Evolutionary conservation across 2,888 invertebrate species (phyloP), one percentile per base, ranked within the genome.

Genomic region (Diplolepis rosae): DNA sequence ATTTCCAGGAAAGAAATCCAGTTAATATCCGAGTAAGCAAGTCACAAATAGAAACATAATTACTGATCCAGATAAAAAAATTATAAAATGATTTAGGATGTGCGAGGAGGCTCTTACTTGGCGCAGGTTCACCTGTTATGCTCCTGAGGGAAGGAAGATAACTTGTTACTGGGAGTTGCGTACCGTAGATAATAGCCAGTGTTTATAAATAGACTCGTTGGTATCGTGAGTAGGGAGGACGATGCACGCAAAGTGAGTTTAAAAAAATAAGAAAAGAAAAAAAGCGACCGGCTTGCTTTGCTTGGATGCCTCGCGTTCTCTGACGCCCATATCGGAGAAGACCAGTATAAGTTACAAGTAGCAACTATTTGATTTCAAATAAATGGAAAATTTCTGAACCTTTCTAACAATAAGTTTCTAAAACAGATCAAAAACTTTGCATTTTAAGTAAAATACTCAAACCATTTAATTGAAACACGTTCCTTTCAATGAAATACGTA

Each of bases 111-210:
- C 11, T 24, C 27, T 51, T 18, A 35, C 22, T n/a, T 6, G 56
- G 32, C 18, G 54, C 15, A 30, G 22, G 66, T 66, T 68, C 69
- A 71, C 71, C 70, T 72, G 71, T 70, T 71, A 51, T 69, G 73
- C 66, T 78, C 73, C 76, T 48, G 74, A 69, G 69, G 68, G 75
- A 75, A 77, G 71, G 73, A 71, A 75, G 65, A 70, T 42, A 51
- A 42, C 28, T 48, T 50, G 71, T 52, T 72, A 71, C 74, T 70
- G 71, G 65, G 65, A 68, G 66, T 68, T 75, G 73, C 70, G 48
- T 70, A 65, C 72, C 75, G 77, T 81, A 80, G 80, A 81, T 83
- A 83, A 84, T 84, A 81, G 76, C 76, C 76, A 51, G 52, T 74
- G 72, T 76, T 77, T 79, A 78, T 78, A 78, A 79, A 78, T 78